phyloP scores from a whole-genome alignment of 1,140 invertebrate species.

The Agrypnia vestita region DNA sequence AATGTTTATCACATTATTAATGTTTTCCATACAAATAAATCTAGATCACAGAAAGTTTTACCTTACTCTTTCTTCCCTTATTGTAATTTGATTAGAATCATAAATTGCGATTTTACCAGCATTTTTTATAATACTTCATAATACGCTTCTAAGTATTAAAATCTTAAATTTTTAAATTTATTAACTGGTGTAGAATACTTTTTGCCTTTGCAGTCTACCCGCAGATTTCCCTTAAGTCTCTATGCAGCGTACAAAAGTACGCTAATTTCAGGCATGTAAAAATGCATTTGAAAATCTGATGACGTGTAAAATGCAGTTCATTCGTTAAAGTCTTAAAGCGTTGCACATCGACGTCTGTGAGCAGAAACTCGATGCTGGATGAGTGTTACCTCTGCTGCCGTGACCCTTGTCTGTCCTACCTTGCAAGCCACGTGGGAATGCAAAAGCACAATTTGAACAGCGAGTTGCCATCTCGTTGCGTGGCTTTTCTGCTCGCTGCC shows the following conservation, averaged over 20 bases:
- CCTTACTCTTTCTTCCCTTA: constrained; percentile 12
- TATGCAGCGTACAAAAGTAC: constrained; percentile 40
- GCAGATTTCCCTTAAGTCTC: constrained; percentile 21
- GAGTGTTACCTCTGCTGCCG: constrained; percentile 44
- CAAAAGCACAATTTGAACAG: constrained; percentile 56
- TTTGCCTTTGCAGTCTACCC: background rate
- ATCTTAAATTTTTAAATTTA: constrained; percentile 5
- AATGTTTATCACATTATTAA: constrained; percentile 37
- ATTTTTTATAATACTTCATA: constrained; percentile 25
- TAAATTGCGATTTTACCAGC: background rate
- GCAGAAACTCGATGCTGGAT: constrained; percentile 11
- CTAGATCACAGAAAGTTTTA: constrained; percentile 32
- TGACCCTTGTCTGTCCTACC: background rate
- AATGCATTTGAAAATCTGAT: constrained; percentile 19
- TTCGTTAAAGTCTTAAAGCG: constrained; percentile 22
- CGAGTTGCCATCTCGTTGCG: constrained; percentile 41
- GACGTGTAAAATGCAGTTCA: constrained; percentile 18
- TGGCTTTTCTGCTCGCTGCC: constrained; percentile 35
- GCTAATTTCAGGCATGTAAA: constrained; percentile 39
- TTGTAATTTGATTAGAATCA: constrained; percentile 3
- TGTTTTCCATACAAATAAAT: constrained; percentile 27
- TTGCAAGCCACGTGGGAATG: constrained; percentile 39
- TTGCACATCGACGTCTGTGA: constrained; percentile 17
- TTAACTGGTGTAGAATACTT: constrained; percentile 1
- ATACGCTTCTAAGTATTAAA: constrained; percentile 21